Evolutionary conservation across 2,888 invertebrate species (phyloP), one percentile per base, ranked within the genome.

Genomic region (Drosophila recens): DNA sequence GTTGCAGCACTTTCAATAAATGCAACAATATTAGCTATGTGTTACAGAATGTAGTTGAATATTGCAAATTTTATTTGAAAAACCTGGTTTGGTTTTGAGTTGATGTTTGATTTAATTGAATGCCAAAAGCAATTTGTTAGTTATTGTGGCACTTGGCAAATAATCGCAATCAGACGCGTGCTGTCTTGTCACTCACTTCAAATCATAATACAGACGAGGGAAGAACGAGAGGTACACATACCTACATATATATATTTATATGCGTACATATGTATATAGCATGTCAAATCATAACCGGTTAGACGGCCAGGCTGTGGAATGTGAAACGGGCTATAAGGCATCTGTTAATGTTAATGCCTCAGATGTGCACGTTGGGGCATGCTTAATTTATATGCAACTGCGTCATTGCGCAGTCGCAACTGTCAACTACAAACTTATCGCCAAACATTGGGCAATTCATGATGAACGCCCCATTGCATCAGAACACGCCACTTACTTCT

Each of bases 341-440:
- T 68, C 63, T 62, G 66, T 62, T 46, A 54, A 66, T 61, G 52
- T 62, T 46, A 54, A 66, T 61, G 52, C 54, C 61, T 59, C 69
- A 43, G 66, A 71, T 70, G 59, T 69, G 68, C 64, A 45, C 54
- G 57, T 56, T 64, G 64, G 30, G 68, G 72, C 61, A 72, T 65
- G 57, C 67, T 63, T 49, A 65, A 36, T 52, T 36, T 20, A 45
- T 65, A 54, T 68, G 68, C 64, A 64, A 64, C 63, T 38, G 64
- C 58, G 56, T 67, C 54, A 67, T 67, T 67, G 77, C 74, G 77
- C 74, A 74, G 64, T 27, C 78, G 67, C 77, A 68, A 66, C 77
- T 73, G 73, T 75, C 71, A 67, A 58, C 59, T 64, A 51, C 13
- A 51, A 51, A 34, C 36, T 51, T 51, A 51, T 51, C 20, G 13